Evolutionary conservation across 2,113 vertebrate species (phyloP).

Genomic region (Astur gentilis): DNA sequence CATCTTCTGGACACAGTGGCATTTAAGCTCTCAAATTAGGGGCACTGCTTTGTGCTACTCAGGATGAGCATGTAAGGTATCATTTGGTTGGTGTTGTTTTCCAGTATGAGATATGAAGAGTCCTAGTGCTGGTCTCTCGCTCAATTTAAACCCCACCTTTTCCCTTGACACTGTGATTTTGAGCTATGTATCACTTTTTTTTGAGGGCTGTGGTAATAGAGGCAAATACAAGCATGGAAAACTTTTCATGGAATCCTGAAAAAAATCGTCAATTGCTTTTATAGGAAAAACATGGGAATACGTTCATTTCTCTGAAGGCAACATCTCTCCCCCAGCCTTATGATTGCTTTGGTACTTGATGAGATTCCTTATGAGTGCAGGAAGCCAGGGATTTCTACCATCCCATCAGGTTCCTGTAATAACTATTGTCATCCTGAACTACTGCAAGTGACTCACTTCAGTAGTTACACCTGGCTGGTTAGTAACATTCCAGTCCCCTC

Average conservation of each 20-base stretch:
- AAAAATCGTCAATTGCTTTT: background rate
- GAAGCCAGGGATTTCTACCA: background rate
- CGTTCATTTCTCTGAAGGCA: background rate
- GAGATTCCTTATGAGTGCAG: background rate
- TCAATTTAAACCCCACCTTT: background rate
- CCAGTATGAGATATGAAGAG: background rate
- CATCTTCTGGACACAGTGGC: background rate
- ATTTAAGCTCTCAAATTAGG: background rate
- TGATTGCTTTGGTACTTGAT: background rate
- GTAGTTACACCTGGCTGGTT: background rate
- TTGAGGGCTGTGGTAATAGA: background rate
- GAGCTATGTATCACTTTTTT: background rate
- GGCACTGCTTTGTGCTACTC: background rate
- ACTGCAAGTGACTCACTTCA: background rate
- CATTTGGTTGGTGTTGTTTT: background rate
- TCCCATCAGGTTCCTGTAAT: background rate
- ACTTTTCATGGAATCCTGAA: background rate
- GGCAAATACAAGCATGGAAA: background rate
- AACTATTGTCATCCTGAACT: background rate
- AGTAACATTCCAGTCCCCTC: background rate
- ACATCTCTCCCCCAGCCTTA: background rate
- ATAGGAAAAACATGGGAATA: background rate
- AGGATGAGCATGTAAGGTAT: fast-evolving
- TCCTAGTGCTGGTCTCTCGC: background rate
- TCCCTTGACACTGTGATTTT: fast-evolving